These are phyloP conservation scores for Procambarus virginalis DNA, from an alignment of 1,140 invertebrate species.

Conservation along the genomic window DNA sequence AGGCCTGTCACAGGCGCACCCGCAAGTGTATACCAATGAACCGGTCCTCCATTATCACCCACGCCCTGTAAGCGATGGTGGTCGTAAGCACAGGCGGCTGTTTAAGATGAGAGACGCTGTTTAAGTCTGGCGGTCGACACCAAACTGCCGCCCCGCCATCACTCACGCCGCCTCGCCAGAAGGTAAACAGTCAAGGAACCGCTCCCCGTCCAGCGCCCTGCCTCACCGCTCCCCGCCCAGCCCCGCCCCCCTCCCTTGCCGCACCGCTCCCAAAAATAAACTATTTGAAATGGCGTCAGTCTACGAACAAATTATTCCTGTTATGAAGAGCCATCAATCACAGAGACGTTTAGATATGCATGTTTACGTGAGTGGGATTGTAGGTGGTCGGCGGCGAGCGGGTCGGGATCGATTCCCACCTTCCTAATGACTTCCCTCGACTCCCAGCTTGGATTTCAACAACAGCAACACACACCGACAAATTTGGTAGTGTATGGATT, in stretches of 20 bases:
- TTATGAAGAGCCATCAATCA: conserved; percentile 49
- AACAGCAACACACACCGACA: conserved; percentile 22
- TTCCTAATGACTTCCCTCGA: conserved; percentile 58
- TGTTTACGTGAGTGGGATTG: conserved; percentile 60
- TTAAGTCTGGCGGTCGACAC: background rate
- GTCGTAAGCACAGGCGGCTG: background rate
- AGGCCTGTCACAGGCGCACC: too few species aligned
- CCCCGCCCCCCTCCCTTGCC: background rate
- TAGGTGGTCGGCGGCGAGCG: conserved; percentile 3
- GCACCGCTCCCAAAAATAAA: conserved; percentile 46
- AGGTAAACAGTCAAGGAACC: background rate
- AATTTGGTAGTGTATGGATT: conserved; percentile 14
- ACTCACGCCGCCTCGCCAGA: background rate
- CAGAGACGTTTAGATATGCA: conserved; percentile 45
- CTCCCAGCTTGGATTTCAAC: conserved; percentile 47
- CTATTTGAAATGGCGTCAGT: conserved; percentile 58
- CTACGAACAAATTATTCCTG: conserved; percentile 58
- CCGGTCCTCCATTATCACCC: background rate
- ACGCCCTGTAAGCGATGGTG: background rate
- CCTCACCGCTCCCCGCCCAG: background rate
- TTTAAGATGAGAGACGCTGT: background rate
- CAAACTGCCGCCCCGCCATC: conserved; percentile 18
- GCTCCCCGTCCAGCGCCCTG: background rate
- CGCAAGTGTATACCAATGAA: too few species aligned
- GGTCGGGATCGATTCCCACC: conserved; percentile 55